Base-by-base conservation (phyloP, 2,888 invertebrate species). In the Drosophila neotestacea region DNA sequence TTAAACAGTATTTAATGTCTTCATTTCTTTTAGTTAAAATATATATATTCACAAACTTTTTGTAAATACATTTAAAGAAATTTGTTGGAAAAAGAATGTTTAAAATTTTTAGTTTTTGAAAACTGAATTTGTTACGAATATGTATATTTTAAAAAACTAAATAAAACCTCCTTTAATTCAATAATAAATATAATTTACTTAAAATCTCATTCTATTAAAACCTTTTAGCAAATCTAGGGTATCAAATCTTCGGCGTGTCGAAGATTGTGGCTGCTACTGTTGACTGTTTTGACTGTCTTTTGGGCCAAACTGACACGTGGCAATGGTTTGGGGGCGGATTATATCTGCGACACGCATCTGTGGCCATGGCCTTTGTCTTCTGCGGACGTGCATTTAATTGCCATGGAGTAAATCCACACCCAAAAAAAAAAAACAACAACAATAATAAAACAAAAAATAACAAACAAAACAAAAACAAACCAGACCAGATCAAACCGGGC, bases 361-460 rank as follows among this genome's bases (percentile, higher is more conserved):
- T 46, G 61, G 54, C 54, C 67, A 32, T 59, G 65, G 70, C 47
- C 70, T 62, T 69, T 68, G 52, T 66, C 67, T 73, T 48, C 58
- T 41, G 73, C 70, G 64, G 79, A 46, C 59, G 60, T 77, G 80
- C 80, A 77, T 71, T 79, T 77, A 79, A 77, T 77, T 77, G 77
- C 66, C 79, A 38, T 61, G 51, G 48, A 61, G 59, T 51, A 27
- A 38, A 9, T 22, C 32, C 51, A 56, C 55, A 27, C 61, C 61
- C 58, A 47, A 56, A 62, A 62, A 70, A 50, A 5, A 51, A 55
- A 44, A n/a, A n/a, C n/a, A n/a, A n/a, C n/a, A n/a, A 52, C 36
- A 55, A 28, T 9, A 16, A 11, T 36, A 1, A 16, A 39, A 16
- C 16, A 9, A 10, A 34, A 30, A 10, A 36, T 22, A 16, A 36